These are phyloP conservation scores for Callimorpha dominula DNA, from an alignment of 2,888 invertebrate species.

Conservation along the genomic window DNA sequence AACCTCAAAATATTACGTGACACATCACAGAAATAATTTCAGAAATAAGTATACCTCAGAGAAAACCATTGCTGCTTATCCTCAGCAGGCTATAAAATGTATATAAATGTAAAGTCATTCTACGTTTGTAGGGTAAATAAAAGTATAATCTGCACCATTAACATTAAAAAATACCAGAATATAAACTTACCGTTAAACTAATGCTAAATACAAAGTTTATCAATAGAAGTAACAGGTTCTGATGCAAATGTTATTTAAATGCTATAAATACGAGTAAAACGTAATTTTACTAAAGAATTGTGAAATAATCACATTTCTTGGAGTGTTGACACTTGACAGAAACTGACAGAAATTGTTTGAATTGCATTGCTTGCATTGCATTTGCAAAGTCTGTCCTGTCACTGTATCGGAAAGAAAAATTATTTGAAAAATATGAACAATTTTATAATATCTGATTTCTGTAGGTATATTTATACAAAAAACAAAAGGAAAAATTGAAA, in stretches of 20 bases:
- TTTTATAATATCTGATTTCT: too few relatives aligned
- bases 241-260: not conserved
- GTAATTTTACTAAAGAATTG: slow-evolving; percentile 7
- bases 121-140: not conserved
- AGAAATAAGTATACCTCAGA: slow-evolving; percentile 64
- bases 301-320: not conserved
- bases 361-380: not conserved
- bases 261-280: not conserved
- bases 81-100: slow-evolving; percentile 69
- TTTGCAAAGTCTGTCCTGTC: not conserved
- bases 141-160: not conserved
- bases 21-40: slow-evolving; percentile 52
- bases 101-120: slow-evolving; percentile 23
- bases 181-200: slow-evolving; percentile 8
- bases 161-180: not conserved
- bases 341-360: not conserved
- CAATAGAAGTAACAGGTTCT: not conserved
- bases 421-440: too few relatives aligned
- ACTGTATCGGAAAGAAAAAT: too few relatives aligned
- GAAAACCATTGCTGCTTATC: slow-evolving; percentile 72
- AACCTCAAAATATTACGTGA: slow-evolving; percentile 63
- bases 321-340: slow-evolving; percentile 4
- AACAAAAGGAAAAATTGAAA: too few relatives aligned
- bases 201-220: not conserved
- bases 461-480: too few relatives aligned